phyloP scores from a whole-genome alignment of 2,797 vertebrate genomes.

The Sebastes cheni region DNA sequence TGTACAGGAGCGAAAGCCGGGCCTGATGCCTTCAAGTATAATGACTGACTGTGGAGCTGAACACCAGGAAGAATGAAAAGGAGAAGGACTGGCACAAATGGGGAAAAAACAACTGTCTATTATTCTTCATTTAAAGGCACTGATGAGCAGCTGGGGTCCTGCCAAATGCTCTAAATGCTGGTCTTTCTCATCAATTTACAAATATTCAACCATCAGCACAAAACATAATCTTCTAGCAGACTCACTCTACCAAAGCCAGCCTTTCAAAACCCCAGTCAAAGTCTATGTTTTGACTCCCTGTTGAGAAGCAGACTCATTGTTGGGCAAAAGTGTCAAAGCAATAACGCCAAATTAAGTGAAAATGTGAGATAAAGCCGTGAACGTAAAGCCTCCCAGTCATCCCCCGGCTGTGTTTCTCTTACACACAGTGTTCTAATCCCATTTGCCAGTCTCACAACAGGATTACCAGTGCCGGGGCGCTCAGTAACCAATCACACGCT shows the following conservation, averaged over 20 bases:
- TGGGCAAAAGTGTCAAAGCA: conserved; percentile 35
- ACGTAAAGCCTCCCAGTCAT: conserved; percentile 51
- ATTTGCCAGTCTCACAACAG: conserved; percentile 81
- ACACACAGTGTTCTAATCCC: conserved; percentile 78
- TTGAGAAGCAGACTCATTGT: conserved; percentile 1
- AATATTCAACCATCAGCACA: conserved; percentile 26
- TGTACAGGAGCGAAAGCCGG: not conserved
- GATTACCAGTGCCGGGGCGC: conserved; percentile 74
- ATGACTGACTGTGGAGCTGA: conserved; percentile 1
- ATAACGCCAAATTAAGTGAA: conserved; percentile 61
- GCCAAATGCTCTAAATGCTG: conserved; percentile 10
- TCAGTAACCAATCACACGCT: conserved; percentile 74
- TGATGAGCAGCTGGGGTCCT: not conserved
- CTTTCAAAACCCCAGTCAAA: not conserved
- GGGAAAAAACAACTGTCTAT: conserved; percentile 5
- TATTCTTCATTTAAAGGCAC: conserved; percentile 26
- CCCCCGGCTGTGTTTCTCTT: conserved; percentile 61
- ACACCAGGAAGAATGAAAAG: not conserved
- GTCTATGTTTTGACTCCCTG: conserved; percentile 12
- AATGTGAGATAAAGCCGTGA: conserved; percentile 58
- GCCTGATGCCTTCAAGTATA: not conserved
- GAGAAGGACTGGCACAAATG: not conserved
- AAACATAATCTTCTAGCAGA: not conserved
- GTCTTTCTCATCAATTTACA: conserved; percentile 1
- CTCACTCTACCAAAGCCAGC: not conserved